A percentile compares a stretch with the other conserved stretches of the same genome.
Evolutionary conservation across 2,113 vertebrate genomes (phyloP).

Genomic region (Nibea albiflora): DNA sequence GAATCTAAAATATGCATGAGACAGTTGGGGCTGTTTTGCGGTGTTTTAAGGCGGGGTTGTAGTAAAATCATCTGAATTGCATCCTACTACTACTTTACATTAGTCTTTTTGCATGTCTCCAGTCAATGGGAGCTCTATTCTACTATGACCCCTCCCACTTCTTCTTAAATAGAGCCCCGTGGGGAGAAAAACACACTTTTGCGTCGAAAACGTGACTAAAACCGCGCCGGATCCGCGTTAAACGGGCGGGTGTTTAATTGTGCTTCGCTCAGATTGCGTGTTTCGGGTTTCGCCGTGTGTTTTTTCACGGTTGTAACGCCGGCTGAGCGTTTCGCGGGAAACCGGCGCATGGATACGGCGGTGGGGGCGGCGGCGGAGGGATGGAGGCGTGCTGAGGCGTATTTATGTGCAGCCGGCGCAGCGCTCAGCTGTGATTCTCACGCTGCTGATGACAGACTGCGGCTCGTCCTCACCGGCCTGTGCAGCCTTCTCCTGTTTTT

Average conservation of each 20-base stretch:
- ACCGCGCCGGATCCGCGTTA: accelerated
- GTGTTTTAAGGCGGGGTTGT: slow-evolving; percentile 13
- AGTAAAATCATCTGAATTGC: slow-evolving; percentile 40
- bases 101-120: slow-evolving; percentile 53
- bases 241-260: accelerated
- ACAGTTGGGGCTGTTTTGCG: neutral
- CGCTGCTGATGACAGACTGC: slow-evolving; percentile 40
- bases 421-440: slow-evolving; percentile 74
- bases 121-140: slow-evolving; percentile 64
- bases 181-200: neutral
- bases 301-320: neutral
- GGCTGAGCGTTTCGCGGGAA: slow-evolving; percentile 75
- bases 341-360: neutral
- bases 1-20: no score
- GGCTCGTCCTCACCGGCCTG: slow-evolving; percentile 37
- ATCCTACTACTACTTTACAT: slow-evolving; percentile 45
- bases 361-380: slow-evolving; percentile 40
- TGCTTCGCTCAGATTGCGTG: no score
- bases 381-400: slow-evolving; percentile 25
- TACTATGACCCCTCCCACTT: slow-evolving; percentile 76
- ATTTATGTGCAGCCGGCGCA: slow-evolving; percentile 46
- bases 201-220: accelerated
- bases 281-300: no score
- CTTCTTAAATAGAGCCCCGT: slow-evolving; percentile 27
- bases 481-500: neutral